A percentile compares a stretch with the other conserved stretches of the same genome.
Conservation (phyloP, 2,797 vertebrate species). For the Ctenopoma kingsleyae region DNA sequence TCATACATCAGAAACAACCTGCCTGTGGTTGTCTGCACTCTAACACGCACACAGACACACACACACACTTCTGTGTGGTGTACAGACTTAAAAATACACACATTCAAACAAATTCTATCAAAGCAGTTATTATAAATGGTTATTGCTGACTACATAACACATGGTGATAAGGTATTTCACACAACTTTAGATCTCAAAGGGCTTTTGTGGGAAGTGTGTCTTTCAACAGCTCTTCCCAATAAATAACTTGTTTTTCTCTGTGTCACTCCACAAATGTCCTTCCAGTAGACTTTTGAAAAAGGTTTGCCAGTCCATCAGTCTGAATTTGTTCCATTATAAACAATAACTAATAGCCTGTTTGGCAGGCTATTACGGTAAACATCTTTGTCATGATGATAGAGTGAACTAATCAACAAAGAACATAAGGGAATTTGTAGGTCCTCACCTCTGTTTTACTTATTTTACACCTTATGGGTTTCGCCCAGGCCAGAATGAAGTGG, state of each 20-base stretch:
- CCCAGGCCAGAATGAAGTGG: neutral
- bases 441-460: conserved; percentile 7
- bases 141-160: conserved; percentile 8
- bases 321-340: conserved; percentile 27
- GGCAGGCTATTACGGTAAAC: neutral
- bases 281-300: neutral
- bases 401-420: conserved; percentile 13
- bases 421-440: neutral
- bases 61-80: neutral
- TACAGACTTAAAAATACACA: conserved; percentile 11
- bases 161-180: conserved; percentile 15
- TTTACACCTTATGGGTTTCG: neutral
- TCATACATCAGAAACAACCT: conserved; percentile 39
- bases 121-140: neutral
- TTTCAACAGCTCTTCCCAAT: neutral
- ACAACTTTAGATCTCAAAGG: neutral
- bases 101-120: conserved; percentile 11
- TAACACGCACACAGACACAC: neutral
- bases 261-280: conserved; percentile 30
- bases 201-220: conserved; percentile 5
- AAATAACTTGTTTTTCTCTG: neutral
- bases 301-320: conserved; percentile 7
- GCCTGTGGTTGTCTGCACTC: neutral
- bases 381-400: conserved; percentile 14
- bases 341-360: conserved; percentile 26